Conservation (phyloP, 2,888 invertebrate genomes). For the Lamellibrachia satsuma region DNA sequence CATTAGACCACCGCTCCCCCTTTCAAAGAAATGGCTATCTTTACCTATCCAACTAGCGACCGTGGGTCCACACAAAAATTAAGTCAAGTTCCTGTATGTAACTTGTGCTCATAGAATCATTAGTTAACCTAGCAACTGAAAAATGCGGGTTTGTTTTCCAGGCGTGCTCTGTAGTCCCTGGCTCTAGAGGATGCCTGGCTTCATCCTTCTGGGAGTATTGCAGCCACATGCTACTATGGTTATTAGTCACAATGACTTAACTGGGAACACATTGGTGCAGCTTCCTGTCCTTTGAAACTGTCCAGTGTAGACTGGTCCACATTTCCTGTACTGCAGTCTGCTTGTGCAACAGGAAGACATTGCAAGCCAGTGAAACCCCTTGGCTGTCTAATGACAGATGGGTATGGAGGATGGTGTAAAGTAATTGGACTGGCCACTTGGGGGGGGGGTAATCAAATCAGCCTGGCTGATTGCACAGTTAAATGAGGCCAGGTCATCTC, state of each 20-base stretch:
- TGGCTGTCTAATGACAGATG: background rate
- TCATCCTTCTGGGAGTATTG: background rate
- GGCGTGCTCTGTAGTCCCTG: too few species aligned
- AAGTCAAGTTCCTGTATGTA: too few species aligned
- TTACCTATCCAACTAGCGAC: too few species aligned
- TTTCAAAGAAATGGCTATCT: too few species aligned
- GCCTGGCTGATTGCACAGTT: background rate
- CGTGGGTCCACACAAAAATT: too few species aligned
- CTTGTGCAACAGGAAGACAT: background rate
- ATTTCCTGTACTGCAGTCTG: background rate
- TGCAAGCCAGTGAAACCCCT: background rate
- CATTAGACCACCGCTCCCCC: too few species aligned
- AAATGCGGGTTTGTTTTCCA: too few species aligned
- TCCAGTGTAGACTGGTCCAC: background rate
- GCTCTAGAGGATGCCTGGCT: background rate
- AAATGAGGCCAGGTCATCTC: background rate
- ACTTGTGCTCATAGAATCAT: too few species aligned
- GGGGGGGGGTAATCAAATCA: background rate
- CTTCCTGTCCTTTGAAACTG: background rate
- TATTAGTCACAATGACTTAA: background rate
- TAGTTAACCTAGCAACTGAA: too few species aligned
- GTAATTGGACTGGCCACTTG: background rate
- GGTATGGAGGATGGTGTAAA: background rate
- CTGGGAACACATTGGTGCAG: background rate
- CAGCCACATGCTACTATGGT: background rate